Evolutionary conservation across 2,113 vertebrate genomes (phyloP).

Genomic region (Pomatorhinus ruficollis): DNA sequence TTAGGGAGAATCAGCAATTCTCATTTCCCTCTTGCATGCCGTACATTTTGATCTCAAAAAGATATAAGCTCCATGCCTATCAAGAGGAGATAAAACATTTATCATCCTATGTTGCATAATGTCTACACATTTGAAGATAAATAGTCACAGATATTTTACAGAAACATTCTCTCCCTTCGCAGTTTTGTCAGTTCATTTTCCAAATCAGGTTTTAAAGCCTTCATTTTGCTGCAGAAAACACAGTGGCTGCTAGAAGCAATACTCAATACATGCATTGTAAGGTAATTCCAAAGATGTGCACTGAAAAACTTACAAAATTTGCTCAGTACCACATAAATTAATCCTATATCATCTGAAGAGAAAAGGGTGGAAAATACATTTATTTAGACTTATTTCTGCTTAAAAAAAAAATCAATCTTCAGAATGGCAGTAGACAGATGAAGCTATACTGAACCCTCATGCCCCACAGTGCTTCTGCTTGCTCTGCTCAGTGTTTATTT

Average conservation of each 20-base stretch:
- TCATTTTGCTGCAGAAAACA: neutral
- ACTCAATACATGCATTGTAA: neutral
- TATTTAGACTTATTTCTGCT: neutral
- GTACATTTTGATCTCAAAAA: neutral
- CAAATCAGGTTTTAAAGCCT: neutral
- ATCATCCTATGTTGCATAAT: neutral
- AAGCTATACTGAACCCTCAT: neutral
- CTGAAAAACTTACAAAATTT: neutral
- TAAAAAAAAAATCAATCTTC: neutral
- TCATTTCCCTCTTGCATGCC: neutral
- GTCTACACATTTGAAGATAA: neutral
- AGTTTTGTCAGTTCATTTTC: neutral
- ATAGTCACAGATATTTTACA: neutral
- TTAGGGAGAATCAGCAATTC: neutral
- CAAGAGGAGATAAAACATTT: neutral
- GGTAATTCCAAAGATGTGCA: neutral
- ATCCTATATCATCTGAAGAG: neutral
- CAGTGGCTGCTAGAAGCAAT: neutral
- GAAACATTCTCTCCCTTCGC: neutral
- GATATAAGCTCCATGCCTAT: neutral
- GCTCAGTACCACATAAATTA: neutral
- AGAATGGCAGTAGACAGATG: neutral
- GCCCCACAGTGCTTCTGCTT: neutral
- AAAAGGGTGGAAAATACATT: neutral
- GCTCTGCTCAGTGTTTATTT: constrained; percentile 20